Percentiles rank a stretch among this genome's conserved stretches.
Evolutionary conservation across 2,113 vertebrate genomes (phyloP).

Genomic region (Platysteira castanea): DNA sequence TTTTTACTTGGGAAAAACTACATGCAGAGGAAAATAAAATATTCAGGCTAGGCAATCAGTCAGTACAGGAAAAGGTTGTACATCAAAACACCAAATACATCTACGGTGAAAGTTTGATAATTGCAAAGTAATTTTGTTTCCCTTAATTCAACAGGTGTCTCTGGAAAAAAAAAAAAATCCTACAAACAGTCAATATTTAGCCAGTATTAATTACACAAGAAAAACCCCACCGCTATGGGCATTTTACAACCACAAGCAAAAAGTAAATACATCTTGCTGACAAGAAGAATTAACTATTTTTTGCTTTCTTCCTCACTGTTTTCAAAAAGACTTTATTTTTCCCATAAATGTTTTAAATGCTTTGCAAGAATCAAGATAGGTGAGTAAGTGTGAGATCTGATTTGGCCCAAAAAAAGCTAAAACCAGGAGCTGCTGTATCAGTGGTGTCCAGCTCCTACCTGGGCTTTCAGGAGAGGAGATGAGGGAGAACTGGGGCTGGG

Average conservation of each 20-base stretch:
- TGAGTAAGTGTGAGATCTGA: not conserved
- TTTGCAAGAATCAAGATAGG: not conserved
- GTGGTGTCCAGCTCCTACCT: accelerated
- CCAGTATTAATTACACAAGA: not conserved
- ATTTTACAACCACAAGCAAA: not conserved
- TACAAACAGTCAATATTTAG: not conserved
- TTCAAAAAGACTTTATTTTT: not conserved
- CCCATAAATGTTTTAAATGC: not conserved
- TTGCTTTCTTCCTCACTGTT: not conserved
- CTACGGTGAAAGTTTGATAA: not conserved
- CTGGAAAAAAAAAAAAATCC: not conserved
- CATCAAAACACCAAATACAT: not conserved
- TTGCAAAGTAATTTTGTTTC: not conserved
- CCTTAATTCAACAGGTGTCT: not conserved
- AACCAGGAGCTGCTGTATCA: not conserved
- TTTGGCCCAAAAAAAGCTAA: not conserved
- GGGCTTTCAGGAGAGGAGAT: accelerated
- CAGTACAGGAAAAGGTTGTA: not conserved
- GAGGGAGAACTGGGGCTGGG: accelerated
- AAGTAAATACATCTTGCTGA: not conserved
- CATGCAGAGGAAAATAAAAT: not conserved
- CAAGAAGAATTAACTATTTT: not conserved
- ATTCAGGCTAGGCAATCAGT: not conserved
- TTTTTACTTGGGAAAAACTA: not conserved
- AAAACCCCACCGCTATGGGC: not conserved